Evolutionary conservation across 2,888 invertebrate genomes (phyloP), one percentile per base, ranked within the genome.

Genomic region (Nasonovia ribisnigri): DNA sequence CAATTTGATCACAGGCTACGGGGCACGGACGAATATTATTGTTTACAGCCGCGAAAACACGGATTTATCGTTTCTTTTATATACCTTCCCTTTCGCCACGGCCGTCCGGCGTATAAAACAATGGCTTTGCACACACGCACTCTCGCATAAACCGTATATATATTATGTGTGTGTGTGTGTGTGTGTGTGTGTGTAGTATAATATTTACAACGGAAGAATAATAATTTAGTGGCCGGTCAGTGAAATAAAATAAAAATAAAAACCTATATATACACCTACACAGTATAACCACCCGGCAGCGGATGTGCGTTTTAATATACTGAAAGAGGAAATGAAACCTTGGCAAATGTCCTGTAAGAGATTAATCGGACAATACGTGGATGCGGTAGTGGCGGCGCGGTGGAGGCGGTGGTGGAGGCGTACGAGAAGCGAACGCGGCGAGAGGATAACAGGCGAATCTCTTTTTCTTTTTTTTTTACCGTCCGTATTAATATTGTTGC

Each of bases 311-410:
- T 93, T 93, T 90, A 93, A 86, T 93, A 60, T 42, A 90, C 90
- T 57, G 84, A 90, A 57, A 90, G 90, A 93, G 90, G 93, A 93
- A 90, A 84, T 43, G 90, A 93, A 90, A 93, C 93, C 86, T 84
- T 90, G 90, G 93, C 93, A 93, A 93, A 93, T 93, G 93, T 93
- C 84, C 93, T 90, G 93, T 93, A 86, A 93, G 90, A 93, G 93
- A 93, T 93, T 93, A 93, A 93, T 93, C 84, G 92, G 92, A 51
- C 88, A 67, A 87, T 92, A 67, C 57, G 20, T 43, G 13, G n/a
- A n/a, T n/a, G 88, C n/a, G 36, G 88, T 20, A 8, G 36, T 1
- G 51, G 54, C 8, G 36, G 77, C 6, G 51, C 11, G 51, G 51
- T 20, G 51, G 51, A 51, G 13, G 88, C 16, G 48, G 51, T 5